phyloP scores from a whole-genome alignment of 2,113 vertebrate species.

The Syngnathus floridae region DNA sequence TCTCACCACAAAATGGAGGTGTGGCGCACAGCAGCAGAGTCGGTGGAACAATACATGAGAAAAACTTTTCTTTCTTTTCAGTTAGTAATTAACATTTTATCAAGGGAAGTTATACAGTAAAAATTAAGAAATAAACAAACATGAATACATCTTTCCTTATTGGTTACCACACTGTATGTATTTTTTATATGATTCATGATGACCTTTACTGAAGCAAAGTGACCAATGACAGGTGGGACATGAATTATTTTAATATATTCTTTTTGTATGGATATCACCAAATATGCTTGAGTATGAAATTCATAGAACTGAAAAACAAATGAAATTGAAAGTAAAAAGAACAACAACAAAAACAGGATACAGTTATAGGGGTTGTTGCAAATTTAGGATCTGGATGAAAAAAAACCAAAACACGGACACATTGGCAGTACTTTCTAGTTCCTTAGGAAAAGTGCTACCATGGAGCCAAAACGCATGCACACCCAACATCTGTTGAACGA shows the following conservation, averaged over 20 bases:
- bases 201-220: not conserved
- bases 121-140: not conserved
- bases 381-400: too few relatives aligned
- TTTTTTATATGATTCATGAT: not conserved
- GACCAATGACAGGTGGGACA: not conserved
- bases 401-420: too few relatives aligned
- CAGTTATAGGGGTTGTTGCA: not conserved
- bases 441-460: conserved; percentile 34
- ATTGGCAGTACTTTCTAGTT: not conserved
- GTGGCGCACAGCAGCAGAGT: conserved; percentile 49
- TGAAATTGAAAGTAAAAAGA: not conserved
- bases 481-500: conserved; percentile 61
- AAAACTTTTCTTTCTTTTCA: not conserved
- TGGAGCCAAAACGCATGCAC: conserved; percentile 59
- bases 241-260: too few relatives aligned
- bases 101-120: not conserved
- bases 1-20: conserved; percentile 60
- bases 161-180: not conserved
- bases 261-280: not conserved
- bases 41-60: not conserved
- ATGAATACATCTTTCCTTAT: not conserved
- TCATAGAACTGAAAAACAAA: not conserved
- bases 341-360: not conserved
- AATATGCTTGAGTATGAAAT: not conserved
- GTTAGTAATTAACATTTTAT: not conserved